These are phyloP conservation scores for Argyresthia albistria DNA, from an alignment of 2,888 invertebrate genomes.

Conservation along the genomic window DNA sequence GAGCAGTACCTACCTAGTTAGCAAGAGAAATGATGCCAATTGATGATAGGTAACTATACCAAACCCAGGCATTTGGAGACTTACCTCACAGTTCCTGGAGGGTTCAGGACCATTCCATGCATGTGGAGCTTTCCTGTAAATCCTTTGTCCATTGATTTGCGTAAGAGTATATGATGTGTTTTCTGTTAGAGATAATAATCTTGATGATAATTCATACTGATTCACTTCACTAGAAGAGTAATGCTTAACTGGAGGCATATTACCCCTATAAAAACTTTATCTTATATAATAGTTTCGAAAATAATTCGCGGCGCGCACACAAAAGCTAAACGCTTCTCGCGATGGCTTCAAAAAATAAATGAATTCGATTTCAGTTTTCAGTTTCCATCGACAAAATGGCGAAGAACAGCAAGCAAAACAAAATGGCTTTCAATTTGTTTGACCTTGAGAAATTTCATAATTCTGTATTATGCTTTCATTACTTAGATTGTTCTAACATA, in stretches of 20 bases:
- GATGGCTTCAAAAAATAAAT: constrained; percentile 43
- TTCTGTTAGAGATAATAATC: constrained; percentile 63
- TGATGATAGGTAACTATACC: background rate
- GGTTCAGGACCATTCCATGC: constrained; percentile 65
- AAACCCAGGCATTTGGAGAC: constrained; percentile 7
- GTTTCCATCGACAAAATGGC: constrained; percentile 25
- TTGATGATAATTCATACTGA: constrained; percentile 67
- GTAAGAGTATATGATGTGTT: constrained; percentile 62
- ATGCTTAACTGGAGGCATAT: constrained; percentile 64
- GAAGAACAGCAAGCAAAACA: constrained; percentile 21
- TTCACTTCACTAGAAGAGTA: constrained; percentile 66
- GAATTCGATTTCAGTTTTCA: constrained; percentile 14
- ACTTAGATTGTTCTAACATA: too few species aligned
- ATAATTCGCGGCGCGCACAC: constrained; percentile 18
- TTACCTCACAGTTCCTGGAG: constrained; percentile 76
- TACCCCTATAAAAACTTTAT: constrained; percentile 46
- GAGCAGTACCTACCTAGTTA: too few species aligned
- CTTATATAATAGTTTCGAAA: constrained; percentile 55
- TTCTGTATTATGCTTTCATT: background rate
- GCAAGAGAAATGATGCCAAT: background rate
- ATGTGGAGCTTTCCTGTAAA: constrained; percentile 75
- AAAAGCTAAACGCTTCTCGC: constrained; percentile 15
- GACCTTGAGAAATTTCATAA: background rate
- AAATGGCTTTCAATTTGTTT: constrained; percentile 23
- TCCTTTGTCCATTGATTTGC: constrained; percentile 80